Conservation (phyloP, 2,797 vertebrate species). For the Pogoniulus pusillus region DNA sequence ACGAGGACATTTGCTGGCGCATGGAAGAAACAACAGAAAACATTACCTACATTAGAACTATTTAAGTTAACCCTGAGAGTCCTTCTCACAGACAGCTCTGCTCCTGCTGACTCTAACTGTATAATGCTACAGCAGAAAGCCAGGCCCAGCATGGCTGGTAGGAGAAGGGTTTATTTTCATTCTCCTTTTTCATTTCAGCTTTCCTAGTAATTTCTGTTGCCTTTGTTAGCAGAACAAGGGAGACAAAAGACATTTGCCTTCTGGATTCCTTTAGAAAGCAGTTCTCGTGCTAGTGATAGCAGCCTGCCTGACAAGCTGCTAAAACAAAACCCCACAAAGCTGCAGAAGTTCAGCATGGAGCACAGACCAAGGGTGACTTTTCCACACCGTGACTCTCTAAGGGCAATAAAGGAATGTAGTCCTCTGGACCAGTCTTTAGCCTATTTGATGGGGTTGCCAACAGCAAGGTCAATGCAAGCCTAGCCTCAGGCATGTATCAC, state of each 20-base stretch:
- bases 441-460: not conserved
- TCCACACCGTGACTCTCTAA: not conserved
- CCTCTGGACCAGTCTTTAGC: not conserved
- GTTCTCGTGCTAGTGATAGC: not conserved
- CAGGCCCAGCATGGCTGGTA: conserved; percentile 29
- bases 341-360: not conserved
- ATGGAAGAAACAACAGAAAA: not conserved
- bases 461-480: not conserved
- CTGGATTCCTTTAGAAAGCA: conserved; percentile 1
- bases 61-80: conserved; percentile 31
- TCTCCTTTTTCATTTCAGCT: conserved; percentile 60
- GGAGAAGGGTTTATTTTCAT: conserved; percentile 60
- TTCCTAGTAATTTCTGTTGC: conserved; percentile 49
- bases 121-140: conserved; percentile 51
- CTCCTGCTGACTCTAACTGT: conserved; percentile 59
- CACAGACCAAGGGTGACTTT: not conserved
- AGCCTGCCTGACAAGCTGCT: not conserved
- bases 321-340: not conserved
- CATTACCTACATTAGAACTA: not conserved
- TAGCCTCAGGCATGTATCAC: not conserved
- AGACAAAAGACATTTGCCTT: conserved; percentile 40
- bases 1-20: not conserved
- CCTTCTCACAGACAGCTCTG: conserved; percentile 28
- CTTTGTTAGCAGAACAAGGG: conserved; percentile 48
- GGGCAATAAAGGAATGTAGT: not conserved